Percentiles rank a stretch among this genome's conserved stretches.
These are phyloP conservation scores for Pampus argenteus DNA, from an alignment of 2,797 vertebrate species.

Conservation along the genomic window DNA sequence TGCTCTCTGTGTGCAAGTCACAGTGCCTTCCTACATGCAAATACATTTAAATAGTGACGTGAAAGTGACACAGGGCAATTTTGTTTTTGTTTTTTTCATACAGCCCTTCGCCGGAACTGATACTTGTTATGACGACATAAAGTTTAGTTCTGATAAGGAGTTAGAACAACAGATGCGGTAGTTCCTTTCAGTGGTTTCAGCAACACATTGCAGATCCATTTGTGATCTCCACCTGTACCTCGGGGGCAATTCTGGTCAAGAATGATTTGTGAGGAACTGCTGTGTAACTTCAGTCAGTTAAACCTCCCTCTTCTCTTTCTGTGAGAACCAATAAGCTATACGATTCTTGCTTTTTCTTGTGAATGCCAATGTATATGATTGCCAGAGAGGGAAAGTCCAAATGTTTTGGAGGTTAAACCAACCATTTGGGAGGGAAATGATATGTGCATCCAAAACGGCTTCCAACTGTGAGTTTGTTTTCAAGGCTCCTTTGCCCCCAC, in stretches of 20 bases:
- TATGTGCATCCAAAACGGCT: conserved; percentile 54
- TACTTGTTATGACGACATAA: conserved; percentile 55
- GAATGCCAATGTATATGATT: conserved; percentile 83
- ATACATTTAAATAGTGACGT: conserved; percentile 82
- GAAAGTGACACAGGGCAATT: conserved; percentile 77
- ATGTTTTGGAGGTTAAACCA: conserved; percentile 43
- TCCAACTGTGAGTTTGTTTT: conserved; percentile 65
- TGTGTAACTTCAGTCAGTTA: conserved; percentile 41
- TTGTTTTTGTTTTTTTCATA: conserved; percentile 25
- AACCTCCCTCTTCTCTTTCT: conserved; percentile 68
- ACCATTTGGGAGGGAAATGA: conserved; percentile 35
- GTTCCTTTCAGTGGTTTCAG: conserved; percentile 52
- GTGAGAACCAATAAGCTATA: conserved; percentile 84
- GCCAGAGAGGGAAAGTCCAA: conserved; percentile 75
- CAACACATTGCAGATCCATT: conserved; percentile 43
- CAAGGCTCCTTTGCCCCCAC: conserved; percentile 64
- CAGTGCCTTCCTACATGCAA: conserved; percentile 87
- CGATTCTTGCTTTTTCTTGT: conserved; percentile 75
- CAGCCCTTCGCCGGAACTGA: conserved; percentile 14
- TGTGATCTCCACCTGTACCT: conserved; percentile 58
- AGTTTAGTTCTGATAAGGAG: conserved; percentile 54
- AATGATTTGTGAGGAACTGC: conserved; percentile 57
- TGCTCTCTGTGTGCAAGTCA: conserved; percentile 79
- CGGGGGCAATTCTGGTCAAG: conserved; percentile 66
- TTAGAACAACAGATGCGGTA: conserved; percentile 61